Evolutionary conservation across 2,113 vertebrate genomes (phyloP).

Genomic region (Nibea coibor): DNA sequence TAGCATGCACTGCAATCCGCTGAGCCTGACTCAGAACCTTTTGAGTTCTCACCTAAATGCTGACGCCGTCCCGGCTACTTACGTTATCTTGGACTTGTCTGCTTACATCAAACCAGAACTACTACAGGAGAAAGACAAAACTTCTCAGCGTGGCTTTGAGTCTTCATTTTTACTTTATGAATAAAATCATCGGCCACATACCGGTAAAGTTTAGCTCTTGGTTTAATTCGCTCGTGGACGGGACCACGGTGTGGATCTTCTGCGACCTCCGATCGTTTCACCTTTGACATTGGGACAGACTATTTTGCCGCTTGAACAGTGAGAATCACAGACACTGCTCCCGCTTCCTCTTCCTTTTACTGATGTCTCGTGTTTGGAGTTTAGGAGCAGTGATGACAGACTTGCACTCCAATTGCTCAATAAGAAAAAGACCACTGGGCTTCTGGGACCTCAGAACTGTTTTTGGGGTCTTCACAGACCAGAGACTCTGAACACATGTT

Average conservation of each 20-base stretch:
- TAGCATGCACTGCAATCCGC: neutral
- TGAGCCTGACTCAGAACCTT: neutral
- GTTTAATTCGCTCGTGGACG: conserved; percentile 1
- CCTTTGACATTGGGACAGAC: neutral
- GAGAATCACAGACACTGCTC: neutral
- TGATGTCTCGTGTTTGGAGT: neutral
- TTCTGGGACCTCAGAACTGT: conserved; percentile 6
- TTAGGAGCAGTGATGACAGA: neutral
- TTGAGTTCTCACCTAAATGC: conserved; percentile 1
- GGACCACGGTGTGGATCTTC: neutral
- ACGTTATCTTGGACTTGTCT: neutral
- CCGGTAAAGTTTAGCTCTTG: conserved; percentile 4
- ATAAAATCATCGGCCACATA: neutral
- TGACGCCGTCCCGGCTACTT: neutral
- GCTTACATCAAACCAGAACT: conserved; percentile 7
- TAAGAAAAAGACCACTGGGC: neutral
- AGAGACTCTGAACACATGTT: neutral
- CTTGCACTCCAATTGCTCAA: neutral
- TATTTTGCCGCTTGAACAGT: conserved; percentile 1
- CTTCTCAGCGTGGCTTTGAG: neutral
- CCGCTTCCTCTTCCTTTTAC: neutral
- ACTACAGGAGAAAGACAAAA: neutral
- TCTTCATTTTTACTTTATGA: neutral
- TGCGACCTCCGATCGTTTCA: neutral
- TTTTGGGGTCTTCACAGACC: neutral